Conservation (phyloP, 1,140 invertebrate genomes). For the Battus philenor region DNA sequence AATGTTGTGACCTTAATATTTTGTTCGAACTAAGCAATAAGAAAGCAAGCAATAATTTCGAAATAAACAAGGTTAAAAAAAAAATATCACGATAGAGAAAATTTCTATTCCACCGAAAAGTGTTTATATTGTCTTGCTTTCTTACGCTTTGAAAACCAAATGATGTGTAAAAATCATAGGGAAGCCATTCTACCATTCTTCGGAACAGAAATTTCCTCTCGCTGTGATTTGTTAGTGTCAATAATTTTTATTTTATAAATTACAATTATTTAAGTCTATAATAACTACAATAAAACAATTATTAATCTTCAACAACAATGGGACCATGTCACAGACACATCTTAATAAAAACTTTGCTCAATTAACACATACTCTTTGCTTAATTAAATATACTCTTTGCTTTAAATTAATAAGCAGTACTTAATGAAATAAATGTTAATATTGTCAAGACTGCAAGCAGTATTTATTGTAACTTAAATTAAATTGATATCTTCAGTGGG, state of each 20-base stretch:
- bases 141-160: slow-evolving; percentile 39
- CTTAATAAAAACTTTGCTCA: too few species aligned
- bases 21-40: slow-evolving; percentile 58
- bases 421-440: neutral
- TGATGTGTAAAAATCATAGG: slow-evolving; percentile 23
- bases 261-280: slow-evolving; percentile 30
- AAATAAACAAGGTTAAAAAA: slow-evolving; percentile 38
- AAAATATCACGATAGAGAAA: slow-evolving; percentile 70
- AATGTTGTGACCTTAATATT: slow-evolving; percentile 43
- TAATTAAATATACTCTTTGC: too few species aligned
- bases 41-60: slow-evolving; percentile 68
- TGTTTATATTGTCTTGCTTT: slow-evolving; percentile 63
- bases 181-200: slow-evolving; percentile 55
- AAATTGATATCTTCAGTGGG: slow-evolving; percentile 8
- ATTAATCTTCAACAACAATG: slow-evolving; percentile 47
- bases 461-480: slow-evolving; percentile 7
- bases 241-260: slow-evolving; percentile 33
- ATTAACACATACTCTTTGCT: too few species aligned
- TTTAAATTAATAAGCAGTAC: too few species aligned
- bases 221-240: slow-evolving; percentile 34
- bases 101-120: slow-evolving; percentile 71
- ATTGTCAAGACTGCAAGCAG: slow-evolving; percentile 12
- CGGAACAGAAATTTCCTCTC: slow-evolving; percentile 74
- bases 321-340: slow-evolving; percentile 36
- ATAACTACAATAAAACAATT: slow-evolving; percentile 35